Evolutionary conservation across 30 jellyfish, hydroid and myxozoan species (phyloP).

Genomic region (Pelagia noctiluca): DNA sequence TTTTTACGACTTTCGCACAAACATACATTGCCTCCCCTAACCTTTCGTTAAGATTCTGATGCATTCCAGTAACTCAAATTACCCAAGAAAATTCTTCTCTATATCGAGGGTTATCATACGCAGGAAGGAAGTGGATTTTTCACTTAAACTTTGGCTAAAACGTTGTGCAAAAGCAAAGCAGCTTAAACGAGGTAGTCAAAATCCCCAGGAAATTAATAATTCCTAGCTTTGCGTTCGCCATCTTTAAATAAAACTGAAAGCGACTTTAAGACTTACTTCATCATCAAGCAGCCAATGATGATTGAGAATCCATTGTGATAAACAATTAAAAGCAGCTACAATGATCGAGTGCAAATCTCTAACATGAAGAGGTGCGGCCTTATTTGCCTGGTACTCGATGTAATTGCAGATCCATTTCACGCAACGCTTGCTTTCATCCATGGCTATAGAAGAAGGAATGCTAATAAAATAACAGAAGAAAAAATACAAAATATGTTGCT

Average conservation of each 20-base stretch:
- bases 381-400: constrained; percentile 94
- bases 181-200: too few species aligned
- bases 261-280: constrained; percentile 54
- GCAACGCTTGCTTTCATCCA: constrained; percentile 75
- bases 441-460: constrained; percentile 39
- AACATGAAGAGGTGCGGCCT: constrained; percentile 95
- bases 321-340: constrained; percentile 92
- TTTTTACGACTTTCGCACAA: too few species aligned
- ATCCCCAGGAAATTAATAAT: too few species aligned
- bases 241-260: neutral
- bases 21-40: too few species aligned
- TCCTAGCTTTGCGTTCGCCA: too few species aligned
- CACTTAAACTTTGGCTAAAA: too few species aligned
- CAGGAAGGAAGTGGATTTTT: too few species aligned
- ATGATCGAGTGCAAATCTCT: constrained; percentile 94
- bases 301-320: constrained; percentile 88
- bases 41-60: too few species aligned
- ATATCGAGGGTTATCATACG: too few species aligned
- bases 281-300: constrained; percentile 96
- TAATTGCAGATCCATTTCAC: constrained; percentile 92
- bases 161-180: too few species aligned
- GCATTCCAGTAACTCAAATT: too few species aligned
- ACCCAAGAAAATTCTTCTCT: too few species aligned
- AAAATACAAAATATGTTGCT: neutral
- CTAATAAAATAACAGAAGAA: neutral